Evolutionary conservation across 2,797 vertebrate genomes (phyloP).

Genomic region (Labeo calbasu): DNA sequence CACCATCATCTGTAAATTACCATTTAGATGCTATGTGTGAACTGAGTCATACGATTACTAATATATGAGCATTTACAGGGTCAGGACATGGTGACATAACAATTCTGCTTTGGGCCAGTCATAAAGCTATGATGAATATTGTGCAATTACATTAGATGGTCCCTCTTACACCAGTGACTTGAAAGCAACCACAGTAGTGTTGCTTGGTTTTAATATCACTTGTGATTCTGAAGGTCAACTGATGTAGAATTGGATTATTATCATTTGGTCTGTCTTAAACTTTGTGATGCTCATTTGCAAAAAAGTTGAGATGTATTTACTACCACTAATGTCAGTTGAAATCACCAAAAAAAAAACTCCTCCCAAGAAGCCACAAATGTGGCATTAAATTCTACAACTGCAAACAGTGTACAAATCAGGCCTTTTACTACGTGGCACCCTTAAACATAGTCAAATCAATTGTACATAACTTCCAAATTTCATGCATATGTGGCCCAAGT

Average conservation of each 20-base stretch:
- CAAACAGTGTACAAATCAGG: too few relatives aligned
- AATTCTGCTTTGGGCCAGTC: background rate
- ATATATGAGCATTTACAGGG: background rate
- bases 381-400: too few relatives aligned
- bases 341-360: too few relatives aligned
- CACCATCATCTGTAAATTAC: background rate
- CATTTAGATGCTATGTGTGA: background rate
- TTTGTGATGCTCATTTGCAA: background rate
- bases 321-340: too few relatives aligned
- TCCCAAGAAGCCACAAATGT: too few relatives aligned
- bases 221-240: background rate
- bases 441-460: background rate
- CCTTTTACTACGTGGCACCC: too few relatives aligned
- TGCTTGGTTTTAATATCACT: background rate
- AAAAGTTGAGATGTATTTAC: too few relatives aligned
- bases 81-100: background rate
- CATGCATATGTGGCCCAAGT: background rate
- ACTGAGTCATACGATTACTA: background rate
- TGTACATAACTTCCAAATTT: background rate
- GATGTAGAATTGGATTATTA: background rate
- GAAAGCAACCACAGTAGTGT: background rate
- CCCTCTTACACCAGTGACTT: background rate
- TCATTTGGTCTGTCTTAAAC: too few relatives aligned
- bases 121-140: background rate
- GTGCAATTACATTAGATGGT: background rate